These are phyloP conservation scores for Andrena flavipes DNA, from an alignment of 2,888 invertebrate species.

Conservation along the genomic window DNA sequence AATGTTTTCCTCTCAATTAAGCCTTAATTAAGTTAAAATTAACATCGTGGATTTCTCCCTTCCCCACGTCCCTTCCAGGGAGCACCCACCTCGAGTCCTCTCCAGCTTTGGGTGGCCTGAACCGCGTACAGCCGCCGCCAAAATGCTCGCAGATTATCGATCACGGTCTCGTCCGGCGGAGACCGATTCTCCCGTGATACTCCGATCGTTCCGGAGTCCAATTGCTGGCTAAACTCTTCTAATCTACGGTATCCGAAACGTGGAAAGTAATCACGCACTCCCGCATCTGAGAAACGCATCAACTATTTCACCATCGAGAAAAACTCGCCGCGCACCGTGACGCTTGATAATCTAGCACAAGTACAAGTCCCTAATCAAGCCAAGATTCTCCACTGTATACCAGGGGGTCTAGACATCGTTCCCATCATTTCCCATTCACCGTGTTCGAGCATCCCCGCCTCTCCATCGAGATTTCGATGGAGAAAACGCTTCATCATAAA, in stretches of 20 bases:
- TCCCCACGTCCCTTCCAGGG: constrained; percentile 71
- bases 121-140: constrained; percentile 78
- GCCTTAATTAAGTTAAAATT: constrained; percentile 85
- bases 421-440: constrained; percentile 19
- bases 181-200: neutral
- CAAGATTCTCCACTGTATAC: constrained; percentile 4
- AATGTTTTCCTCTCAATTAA: constrained; percentile 85
- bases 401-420: constrained; percentile 30
- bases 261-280: neutral
- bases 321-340: neutral
- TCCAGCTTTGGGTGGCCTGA: constrained; percentile 84
- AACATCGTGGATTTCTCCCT: constrained; percentile 83
- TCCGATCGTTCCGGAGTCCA: neutral
- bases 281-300: neutral
- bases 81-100: constrained; percentile 75
- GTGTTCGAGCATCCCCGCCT: neutral
- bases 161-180: constrained; percentile 44
- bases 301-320: neutral
- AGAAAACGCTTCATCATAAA: constrained; percentile 17
- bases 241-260: neutral
- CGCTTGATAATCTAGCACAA: neutral
- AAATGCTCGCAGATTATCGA: constrained; percentile 59
- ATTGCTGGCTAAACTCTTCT: neutral
- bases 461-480: constrained; percentile 9
- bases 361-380: constrained; percentile 20